Percentiles rank a stretch among this genome's conserved stretches.
Conservation (phyloP, 37 sponge, comb jelly and placozoan genomes). For the Chondrilla cf. caribensis region DNA sequence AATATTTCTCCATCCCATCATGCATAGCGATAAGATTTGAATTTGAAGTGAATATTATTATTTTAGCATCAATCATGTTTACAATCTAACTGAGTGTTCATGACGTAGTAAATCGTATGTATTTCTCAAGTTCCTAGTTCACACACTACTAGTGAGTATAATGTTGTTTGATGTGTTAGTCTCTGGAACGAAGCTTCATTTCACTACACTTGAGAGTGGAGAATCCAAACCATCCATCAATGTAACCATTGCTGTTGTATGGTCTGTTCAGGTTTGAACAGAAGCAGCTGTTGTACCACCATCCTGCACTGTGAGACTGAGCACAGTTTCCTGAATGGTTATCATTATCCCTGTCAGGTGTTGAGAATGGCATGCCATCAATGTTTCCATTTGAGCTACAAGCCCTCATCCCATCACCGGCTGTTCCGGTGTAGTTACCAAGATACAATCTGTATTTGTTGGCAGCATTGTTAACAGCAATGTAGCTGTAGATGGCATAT, state of each 20-base stretch:
- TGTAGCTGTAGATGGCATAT: neutral
- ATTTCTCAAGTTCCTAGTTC: no score
- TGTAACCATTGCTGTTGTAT: neutral
- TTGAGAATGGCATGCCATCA: neutral
- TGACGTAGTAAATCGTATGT: no score
- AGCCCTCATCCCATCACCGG: neutral
- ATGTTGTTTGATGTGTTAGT: no score
- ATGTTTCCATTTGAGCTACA: no score
- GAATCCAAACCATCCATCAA: neutral
- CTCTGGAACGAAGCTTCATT: no score
- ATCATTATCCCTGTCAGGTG: conserved; percentile 29
- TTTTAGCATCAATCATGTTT: no score
- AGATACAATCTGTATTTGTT: neutral
- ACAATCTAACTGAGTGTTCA: no score
- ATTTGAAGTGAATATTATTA: no score
- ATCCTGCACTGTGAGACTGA: conserved; percentile 7
- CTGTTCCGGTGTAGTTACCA: neutral
- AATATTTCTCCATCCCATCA: no score
- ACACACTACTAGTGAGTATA: no score
- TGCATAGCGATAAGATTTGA: no score
- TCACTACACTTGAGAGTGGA: neutral
- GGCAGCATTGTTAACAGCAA: neutral
- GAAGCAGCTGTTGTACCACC: conserved; percentile 26
- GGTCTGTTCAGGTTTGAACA: neutral
- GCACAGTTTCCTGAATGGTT: neutral